Evolutionary conservation across 2,113 vertebrate genomes (phyloP).

Genomic region (Toxotes jaculatrix): DNA sequence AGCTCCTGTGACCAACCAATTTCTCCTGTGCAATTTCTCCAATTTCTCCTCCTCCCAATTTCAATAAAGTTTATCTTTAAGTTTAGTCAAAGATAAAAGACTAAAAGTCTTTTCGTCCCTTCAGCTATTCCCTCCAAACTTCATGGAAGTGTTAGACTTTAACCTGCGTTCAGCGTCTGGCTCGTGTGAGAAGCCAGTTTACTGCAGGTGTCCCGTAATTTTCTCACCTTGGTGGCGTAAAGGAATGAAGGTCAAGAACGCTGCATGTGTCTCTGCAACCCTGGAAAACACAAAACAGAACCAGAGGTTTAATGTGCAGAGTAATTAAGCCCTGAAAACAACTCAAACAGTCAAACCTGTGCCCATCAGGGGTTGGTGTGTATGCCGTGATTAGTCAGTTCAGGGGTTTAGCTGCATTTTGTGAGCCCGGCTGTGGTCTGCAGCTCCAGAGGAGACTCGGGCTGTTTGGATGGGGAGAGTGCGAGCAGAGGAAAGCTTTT

Average conservation of each 20-base stretch:
- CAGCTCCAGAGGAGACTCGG: slow-evolving; percentile 1
- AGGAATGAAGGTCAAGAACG: not conserved
- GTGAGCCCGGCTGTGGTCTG: slow-evolving; percentile 6
- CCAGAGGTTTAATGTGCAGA: not conserved
- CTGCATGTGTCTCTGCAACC: not conserved
- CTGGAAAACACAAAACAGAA: not conserved
- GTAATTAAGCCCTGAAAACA: not conserved
- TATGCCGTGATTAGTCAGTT: not conserved
- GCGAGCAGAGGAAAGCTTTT: slow-evolving; percentile 62
- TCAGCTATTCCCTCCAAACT: too few relatives aligned
- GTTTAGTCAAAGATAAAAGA: too few relatives aligned
- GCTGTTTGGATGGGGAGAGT: slow-evolving; percentile 30
- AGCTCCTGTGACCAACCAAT: too few relatives aligned
- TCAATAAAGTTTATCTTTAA: too few relatives aligned
- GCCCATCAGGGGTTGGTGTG: not conserved
- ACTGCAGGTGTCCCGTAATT: not conserved
- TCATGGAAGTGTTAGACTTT: too few relatives aligned
- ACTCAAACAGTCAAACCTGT: too few relatives aligned
- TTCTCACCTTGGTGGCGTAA: not conserved
- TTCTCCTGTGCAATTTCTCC: too few relatives aligned
- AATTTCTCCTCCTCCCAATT: too few relatives aligned
- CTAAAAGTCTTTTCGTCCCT: not conserved
- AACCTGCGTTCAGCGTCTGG: too few relatives aligned
- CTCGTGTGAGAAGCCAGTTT: too few relatives aligned
- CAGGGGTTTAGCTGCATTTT: not conserved